Conservation (phyloP, 1,140 invertebrate genomes). For the Drosophila hydei region DNA sequence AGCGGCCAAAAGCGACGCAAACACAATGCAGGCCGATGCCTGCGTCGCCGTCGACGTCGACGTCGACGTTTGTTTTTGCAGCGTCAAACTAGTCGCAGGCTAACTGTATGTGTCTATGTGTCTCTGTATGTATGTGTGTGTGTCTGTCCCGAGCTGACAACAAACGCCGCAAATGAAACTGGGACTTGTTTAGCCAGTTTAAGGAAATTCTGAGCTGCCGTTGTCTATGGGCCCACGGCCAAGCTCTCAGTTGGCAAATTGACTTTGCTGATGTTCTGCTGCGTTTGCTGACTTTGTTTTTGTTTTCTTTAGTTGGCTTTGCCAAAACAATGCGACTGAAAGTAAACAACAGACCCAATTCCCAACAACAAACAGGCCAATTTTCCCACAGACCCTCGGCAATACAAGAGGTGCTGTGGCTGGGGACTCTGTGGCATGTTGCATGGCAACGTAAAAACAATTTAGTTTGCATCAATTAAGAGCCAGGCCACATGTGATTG, state of each 20-base stretch:
- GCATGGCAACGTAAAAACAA: slow-evolving; percentile 61
- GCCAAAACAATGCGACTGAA: slow-evolving; percentile 64
- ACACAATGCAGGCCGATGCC: slow-evolving; percentile 69
- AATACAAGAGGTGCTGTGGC: not conserved
- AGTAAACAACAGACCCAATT: slow-evolving; percentile 78
- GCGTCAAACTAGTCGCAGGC: slow-evolving; percentile 56
- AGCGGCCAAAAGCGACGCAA: slow-evolving; percentile 66
- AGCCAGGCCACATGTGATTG: slow-evolving; percentile 20
- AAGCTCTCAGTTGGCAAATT: slow-evolving; percentile 20
- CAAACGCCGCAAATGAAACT: slow-evolving; percentile 2
- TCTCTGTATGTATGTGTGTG: not conserved
- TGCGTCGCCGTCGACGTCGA: slow-evolving; percentile 32
- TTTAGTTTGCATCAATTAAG: slow-evolving; percentile 59
- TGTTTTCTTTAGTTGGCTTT: slow-evolving; percentile 46
- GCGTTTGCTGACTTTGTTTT: slow-evolving; percentile 37
- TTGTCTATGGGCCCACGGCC: slow-evolving; percentile 50
- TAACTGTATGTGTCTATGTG: not conserved
- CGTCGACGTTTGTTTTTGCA: slow-evolving; percentile 53
- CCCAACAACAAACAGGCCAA: slow-evolving; percentile 68
- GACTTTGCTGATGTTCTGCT: slow-evolving; percentile 47
- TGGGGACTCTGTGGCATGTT: slow-evolving; percentile 12
- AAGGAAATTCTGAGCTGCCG: slow-evolving; percentile 60
- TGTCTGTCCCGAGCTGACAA: not conserved
- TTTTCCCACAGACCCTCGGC: slow-evolving; percentile 62
- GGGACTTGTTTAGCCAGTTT: slow-evolving; percentile 64